Evolutionary conservation across 2,113 vertebrate species (phyloP).

Genomic region (Hippocampus mohnikei): DNA sequence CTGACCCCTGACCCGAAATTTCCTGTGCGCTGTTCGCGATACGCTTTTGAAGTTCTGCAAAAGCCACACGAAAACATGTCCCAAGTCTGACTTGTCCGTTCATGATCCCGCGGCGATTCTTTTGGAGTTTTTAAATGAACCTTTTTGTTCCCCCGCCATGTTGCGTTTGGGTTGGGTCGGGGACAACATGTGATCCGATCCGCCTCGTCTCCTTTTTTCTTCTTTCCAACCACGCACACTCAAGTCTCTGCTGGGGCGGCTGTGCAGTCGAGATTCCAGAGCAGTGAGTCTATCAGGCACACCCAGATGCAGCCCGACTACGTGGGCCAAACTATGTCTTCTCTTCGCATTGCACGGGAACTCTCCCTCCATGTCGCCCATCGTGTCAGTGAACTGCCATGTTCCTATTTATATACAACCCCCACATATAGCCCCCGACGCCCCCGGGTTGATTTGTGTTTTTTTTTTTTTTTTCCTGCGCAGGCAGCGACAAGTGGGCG

Average conservation of each 20-base stretch:
- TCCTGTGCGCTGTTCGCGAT: constrained; percentile 20
- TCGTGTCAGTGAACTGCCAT: constrained; percentile 3
- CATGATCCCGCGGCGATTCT: background rate
- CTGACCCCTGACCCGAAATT: constrained; percentile 28
- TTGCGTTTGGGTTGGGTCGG: constrained; percentile 34
- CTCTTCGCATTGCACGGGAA: background rate
- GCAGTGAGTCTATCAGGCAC: constrained; percentile 68
- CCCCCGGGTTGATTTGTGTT: constrained; percentile 32
- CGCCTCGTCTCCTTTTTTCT: constrained; percentile 14
- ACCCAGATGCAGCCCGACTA: constrained; percentile 53
- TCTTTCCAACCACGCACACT: constrained; percentile 16
- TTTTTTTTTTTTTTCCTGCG: constrained; percentile 59
- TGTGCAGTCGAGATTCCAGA: constrained; percentile 67
- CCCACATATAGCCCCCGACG: constrained; percentile 25
- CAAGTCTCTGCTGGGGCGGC: constrained; percentile 33
- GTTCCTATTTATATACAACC: constrained; percentile 1
- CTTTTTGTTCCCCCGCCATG: background rate
- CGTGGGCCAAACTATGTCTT: constrained; percentile 4
- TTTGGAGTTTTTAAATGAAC: background rate
- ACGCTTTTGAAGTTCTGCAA: background rate
- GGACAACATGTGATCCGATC: constrained; percentile 22
- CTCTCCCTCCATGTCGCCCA: constrained; percentile 2
- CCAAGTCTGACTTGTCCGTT: background rate
- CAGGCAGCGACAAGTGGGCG: constrained; percentile 33
- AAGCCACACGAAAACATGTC: background rate